phyloP scores from a whole-genome alignment of 2,888 invertebrate genomes.

The Drosophila pseudotalamancana region DNA sequence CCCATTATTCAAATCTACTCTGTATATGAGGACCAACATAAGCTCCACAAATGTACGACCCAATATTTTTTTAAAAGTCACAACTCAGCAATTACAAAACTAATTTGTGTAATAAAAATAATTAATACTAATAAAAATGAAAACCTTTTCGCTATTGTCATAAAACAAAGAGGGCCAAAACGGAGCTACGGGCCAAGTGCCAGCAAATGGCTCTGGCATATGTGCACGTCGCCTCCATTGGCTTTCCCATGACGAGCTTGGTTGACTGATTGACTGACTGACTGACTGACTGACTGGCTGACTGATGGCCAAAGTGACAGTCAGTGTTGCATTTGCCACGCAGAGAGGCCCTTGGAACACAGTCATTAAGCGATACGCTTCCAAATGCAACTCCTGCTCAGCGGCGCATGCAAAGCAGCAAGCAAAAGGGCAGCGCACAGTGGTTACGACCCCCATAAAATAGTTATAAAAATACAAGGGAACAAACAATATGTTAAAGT shows the following conservation, averaged over 20 bases:
- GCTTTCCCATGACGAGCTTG: slow-evolving; percentile 38
- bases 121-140: slow-evolving; percentile 2
- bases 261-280: slow-evolving; percentile 15
- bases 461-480: not conserved
- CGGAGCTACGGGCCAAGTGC: slow-evolving; percentile 10
- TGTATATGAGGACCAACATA: too few relatives aligned
- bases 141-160: slow-evolving; percentile 25
- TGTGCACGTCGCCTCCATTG: slow-evolving; percentile 19
- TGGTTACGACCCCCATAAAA: slow-evolving; percentile 10
- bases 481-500: too few relatives aligned
- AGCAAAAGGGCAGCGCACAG: slow-evolving; percentile 24
- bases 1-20: too few relatives aligned
- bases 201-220: slow-evolving; percentile 4
- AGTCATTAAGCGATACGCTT: slow-evolving; percentile 61
- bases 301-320: slow-evolving; percentile 6
- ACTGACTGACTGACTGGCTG: slow-evolving; percentile 11
- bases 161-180: slow-evolving; percentile 21
- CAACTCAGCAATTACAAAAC: slow-evolving; percentile 7
- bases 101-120: slow-evolving; percentile 18
- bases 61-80: too few relatives aligned
- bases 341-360: slow-evolving; percentile 41
- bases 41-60: not conserved
- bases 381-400: slow-evolving; percentile 46
- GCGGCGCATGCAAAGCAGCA: slow-evolving; percentile 56
- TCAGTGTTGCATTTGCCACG: slow-evolving; percentile 34